Conservation (phyloP, 2,797 vertebrate species). For the Sebastes taczanowskii region DNA sequence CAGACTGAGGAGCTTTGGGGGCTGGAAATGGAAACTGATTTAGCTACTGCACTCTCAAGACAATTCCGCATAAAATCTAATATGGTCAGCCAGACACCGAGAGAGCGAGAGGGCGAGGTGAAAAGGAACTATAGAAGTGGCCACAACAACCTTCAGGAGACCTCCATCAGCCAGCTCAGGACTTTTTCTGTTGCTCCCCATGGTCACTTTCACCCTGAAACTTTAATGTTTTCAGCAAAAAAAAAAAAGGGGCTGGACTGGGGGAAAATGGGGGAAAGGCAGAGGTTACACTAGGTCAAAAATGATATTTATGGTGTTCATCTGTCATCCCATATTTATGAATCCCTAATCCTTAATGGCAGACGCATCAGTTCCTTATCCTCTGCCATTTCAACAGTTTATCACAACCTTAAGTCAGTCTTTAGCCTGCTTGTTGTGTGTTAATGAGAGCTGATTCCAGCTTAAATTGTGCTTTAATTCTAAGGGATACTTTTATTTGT, state of each 20-base stretch:
- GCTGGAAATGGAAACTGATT: conserved; percentile 78
- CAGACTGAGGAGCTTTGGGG: conserved; percentile 60
- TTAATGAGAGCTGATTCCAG: conserved; percentile 63
- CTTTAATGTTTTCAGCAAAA: conserved; percentile 46
- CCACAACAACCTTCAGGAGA: conserved; percentile 69
- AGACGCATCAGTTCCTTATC: conserved; percentile 45
- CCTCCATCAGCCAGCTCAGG: conserved; percentile 59
- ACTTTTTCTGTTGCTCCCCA: conserved; percentile 44
- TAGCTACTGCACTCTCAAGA: conserved; percentile 72
- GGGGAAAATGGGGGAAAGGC: conserved; percentile 8
- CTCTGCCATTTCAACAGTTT: conserved; percentile 32
- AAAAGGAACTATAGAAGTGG: conserved; percentile 58
- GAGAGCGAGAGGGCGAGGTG: conserved; percentile 12
- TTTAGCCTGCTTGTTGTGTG: conserved; percentile 46
- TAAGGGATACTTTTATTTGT: conserved; percentile 58
- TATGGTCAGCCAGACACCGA: conserved; percentile 48
- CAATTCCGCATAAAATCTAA: conserved; percentile 75
- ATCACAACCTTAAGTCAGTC: conserved; percentile 41
- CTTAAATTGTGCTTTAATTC: conserved; percentile 65
- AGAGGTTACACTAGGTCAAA: conserved; percentile 35
- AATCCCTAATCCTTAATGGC: conserved; percentile 64
- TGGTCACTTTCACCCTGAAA: conserved; percentile 63
- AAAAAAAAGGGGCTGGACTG: not conserved
- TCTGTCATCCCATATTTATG: conserved; percentile 58
- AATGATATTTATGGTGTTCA: conserved; percentile 43